phyloP scores from a whole-genome alignment of 2,888 invertebrate genomes.

The Bimastos eiseni region DNA sequence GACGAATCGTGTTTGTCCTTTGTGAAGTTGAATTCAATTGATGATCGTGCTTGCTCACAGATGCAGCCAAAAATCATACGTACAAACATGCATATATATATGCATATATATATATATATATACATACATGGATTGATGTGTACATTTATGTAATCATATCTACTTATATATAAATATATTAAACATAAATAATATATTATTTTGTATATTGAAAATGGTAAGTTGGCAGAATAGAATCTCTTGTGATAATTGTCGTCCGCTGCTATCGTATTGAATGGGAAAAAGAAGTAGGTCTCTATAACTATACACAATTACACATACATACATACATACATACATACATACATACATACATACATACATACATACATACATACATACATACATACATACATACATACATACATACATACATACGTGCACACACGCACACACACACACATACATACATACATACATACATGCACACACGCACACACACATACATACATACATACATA shows the following conservation, averaged over 20 bases:
- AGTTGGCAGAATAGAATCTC: too few relatives aligned
- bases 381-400: not conserved
- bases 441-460: not conserved
- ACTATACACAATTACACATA: not conserved
- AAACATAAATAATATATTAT: too few relatives aligned
- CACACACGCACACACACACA: not conserved
- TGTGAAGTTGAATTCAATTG: too few relatives aligned
- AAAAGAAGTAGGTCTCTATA: too few relatives aligned
- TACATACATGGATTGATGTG: too few relatives aligned
- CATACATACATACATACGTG: not conserved
- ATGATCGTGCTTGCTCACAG: too few relatives aligned
- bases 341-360: not conserved
- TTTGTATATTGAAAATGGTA: too few relatives aligned
- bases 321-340: conserved; percentile 1
- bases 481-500: not conserved
- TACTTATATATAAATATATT: too few relatives aligned
- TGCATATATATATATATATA: not conserved
- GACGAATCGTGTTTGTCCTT: not conserved
- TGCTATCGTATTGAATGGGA: too few relatives aligned
- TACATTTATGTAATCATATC: too few relatives aligned
- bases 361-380: not conserved
- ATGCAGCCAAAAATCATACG: not conserved
- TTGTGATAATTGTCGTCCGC: too few relatives aligned
- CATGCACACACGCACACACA: not conserved
- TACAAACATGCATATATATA: not conserved